Percentiles rank a stretch among this genome's conserved stretches.
phyloP scores from a whole-genome alignment of 1,140 invertebrate species.

The Pentalonia nigronervosa region DNA sequence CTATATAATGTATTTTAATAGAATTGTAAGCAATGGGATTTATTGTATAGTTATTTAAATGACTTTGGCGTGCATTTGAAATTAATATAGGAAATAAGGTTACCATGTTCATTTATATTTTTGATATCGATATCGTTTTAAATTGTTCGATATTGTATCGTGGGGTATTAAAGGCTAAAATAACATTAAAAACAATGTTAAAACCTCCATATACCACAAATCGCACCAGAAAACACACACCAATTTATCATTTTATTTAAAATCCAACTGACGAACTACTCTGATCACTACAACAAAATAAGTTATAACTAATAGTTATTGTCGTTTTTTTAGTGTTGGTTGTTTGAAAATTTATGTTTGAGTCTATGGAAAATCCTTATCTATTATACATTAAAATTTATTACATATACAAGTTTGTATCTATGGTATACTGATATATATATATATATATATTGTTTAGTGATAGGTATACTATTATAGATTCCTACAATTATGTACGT shows the following conservation, averaged over 20 bases:
- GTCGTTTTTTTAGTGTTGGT: not conserved
- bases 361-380: not conserved
- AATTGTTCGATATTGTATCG: no score
- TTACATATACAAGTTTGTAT: not conserved
- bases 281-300: not conserved
- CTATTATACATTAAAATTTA: not conserved
- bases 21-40: not conserved
- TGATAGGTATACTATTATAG: no score
- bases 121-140: not conserved
- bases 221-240: not conserved
- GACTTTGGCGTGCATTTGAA: not conserved
- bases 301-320: not conserved
- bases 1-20: no score
- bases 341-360: not conserved
- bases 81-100: not conserved
- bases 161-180: no score
- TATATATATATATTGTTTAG: not conserved
- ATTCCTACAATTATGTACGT: no score
- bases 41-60: not conserved
- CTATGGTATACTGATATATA: not conserved
- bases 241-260: not conserved
- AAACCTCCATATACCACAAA: not conserved
- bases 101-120: not conserved
- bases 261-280: not conserved
- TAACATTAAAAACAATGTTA: not conserved